Evolutionary conservation across 37 sponge, comb jelly and placozoan genomes (phyloP).

Genomic region (Eunapius fragilis): DNA sequence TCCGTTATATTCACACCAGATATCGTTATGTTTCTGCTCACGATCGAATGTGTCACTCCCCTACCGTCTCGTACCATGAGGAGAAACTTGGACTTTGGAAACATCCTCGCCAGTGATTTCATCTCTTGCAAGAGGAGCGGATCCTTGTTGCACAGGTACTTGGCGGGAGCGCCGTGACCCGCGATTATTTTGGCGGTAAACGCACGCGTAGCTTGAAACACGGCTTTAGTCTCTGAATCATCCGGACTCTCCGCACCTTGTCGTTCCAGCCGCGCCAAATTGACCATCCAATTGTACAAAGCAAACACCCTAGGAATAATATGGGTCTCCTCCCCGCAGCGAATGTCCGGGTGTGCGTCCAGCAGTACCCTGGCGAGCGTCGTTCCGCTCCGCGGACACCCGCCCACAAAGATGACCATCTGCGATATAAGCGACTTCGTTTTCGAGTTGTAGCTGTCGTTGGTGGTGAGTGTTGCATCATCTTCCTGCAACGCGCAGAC

Average conservation of each 20-base stretch:
- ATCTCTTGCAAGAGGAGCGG: conserved; percentile 78
- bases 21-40: conserved; percentile 80
- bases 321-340: conserved; percentile 92
- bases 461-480: no score
- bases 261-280: no score
- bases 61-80: conserved; percentile 88
- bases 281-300: conserved; percentile 15
- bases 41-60: conserved; percentile 88
- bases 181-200: conserved; percentile 69
- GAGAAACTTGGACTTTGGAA: conserved; percentile 83
- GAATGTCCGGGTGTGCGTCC: conserved; percentile 91
- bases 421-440: no score
- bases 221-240: conserved; percentile 5
- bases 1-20: conserved; percentile 69
- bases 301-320: conserved; percentile 43
- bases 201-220: conserved; percentile 54
- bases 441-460: no score
- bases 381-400: conserved; percentile 89
- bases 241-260: no score
- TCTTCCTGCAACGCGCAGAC: no score
- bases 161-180: conserved; percentile 62
- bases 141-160: conserved; percentile 87
- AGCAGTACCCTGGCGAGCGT: conserved; percentile 87
- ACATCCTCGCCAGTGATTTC: conserved; percentile 45
- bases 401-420: conserved; percentile 79